Base-by-base conservation (phyloP, 1,140 invertebrate species). In the Leptinotarsa texana region DNA sequence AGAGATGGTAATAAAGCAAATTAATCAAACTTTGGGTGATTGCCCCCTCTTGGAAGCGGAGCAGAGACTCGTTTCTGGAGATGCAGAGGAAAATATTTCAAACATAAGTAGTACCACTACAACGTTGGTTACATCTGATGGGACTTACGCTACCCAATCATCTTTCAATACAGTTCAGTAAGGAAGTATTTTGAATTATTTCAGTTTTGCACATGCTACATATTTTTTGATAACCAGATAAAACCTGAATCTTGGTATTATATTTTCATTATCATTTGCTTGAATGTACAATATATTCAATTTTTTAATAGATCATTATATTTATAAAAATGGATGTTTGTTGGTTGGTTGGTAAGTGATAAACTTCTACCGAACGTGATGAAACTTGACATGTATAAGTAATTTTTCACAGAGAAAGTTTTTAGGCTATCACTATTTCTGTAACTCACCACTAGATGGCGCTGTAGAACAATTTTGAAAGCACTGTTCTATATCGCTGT, bases 141-240 rank as follows among this genome's bases (percentile, higher is more conserved):
- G 98, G 63, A 99, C 98, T 4, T 99, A 99, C 85, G 98, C 97
- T 47, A 95, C 96, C 4, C 98, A 99, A 86, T 98, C 96, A 80
- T 97, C 96, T 68, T 98, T 99, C 85, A 98, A 93, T 83, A 88
- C 95, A 75, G 87, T 91, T 6, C 87, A 89, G 89, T 92, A 84
- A 87, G 90, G 88, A 66, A 68, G 24, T 22, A 77, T n/a, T 70
- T 42, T 42, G 1, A 8, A 11, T 42, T 42, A 42, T 42, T 42
- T 42, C 8, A 42, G 33, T 42, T 42, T 42, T 42, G 33, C 33
- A 42, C 33, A 42, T 42, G 33, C 2, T 42, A 42, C 8, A 42
- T 42, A 42, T 42, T 42, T 42, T 42, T 42, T 42, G 8, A 42
- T 42, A 11, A 11, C 27, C 27, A 33, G 5, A 6, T 33, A 33